Percentiles rank a stretch among this genome's conserved stretches.
phyloP scores from a whole-genome alignment of 2,113 vertebrate genomes.

The Elachura formosa region DNA sequence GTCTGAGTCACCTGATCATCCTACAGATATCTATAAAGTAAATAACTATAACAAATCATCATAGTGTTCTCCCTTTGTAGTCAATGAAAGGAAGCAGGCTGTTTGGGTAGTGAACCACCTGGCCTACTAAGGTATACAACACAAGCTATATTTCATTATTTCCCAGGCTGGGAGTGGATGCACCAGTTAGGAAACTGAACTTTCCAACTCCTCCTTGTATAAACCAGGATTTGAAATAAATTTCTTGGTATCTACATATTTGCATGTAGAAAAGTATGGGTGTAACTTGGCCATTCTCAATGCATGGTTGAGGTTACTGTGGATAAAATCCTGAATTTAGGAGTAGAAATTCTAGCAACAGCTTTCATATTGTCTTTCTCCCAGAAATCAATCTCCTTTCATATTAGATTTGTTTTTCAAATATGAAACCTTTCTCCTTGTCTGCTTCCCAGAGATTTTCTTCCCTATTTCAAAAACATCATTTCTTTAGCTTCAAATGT shows the following conservation, averaged over 20 bases:
- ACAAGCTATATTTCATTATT: not conserved
- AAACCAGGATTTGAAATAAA: not conserved
- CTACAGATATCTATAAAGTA: not conserved
- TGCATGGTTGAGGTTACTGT: not conserved
- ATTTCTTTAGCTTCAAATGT: not conserved
- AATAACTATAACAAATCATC: not conserved
- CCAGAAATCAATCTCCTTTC: slow-evolving; percentile 32
- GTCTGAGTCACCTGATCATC: not conserved
- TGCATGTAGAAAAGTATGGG: not conserved
- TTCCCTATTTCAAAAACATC: not conserved
- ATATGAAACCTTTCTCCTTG: not conserved
- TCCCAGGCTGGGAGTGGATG: not conserved
- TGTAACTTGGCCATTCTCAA: not conserved
- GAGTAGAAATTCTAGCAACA: not conserved
- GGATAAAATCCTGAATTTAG: not conserved
- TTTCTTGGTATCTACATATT: not conserved
- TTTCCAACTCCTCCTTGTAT: not conserved
- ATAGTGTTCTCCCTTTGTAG: not conserved
- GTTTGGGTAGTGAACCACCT: not conserved
- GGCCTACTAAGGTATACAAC: not conserved
- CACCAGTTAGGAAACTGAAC: not conserved
- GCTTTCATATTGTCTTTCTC: not conserved
- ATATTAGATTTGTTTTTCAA: not conserved
- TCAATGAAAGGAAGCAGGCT: not conserved
- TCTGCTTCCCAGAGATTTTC: not conserved